A percentile compares a stretch with the other conserved stretches of the same genome.
These are phyloP conservation scores for Lasioglossum figueresi DNA, from an alignment of 2,888 invertebrate genomes.

Conservation along the genomic window DNA sequence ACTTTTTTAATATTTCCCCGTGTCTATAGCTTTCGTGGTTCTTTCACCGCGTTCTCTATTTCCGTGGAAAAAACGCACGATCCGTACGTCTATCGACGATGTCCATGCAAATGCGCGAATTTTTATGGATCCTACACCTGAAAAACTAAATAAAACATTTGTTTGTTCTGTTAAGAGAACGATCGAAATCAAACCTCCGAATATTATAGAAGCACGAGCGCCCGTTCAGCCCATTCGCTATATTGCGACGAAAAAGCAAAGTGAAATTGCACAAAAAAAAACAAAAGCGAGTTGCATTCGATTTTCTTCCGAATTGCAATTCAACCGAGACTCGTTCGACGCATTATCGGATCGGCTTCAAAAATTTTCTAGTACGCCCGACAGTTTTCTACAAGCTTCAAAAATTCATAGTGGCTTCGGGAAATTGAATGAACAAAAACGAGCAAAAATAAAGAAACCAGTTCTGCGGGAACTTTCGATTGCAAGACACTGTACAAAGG, in stretches of 20 bases:
- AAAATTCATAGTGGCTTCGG: not conserved
- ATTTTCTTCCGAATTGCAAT: not conserved
- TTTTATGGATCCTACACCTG: not conserved
- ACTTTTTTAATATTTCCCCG: not conserved
- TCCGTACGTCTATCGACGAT: not conserved
- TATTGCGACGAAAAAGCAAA: not conserved
- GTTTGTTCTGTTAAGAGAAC: not conserved
- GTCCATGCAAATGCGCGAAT: not conserved
- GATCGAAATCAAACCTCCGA: not conserved
- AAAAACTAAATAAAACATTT: not conserved
- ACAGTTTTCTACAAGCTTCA: not conserved
- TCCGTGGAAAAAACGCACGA: not conserved
- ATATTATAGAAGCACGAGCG: not conserved
- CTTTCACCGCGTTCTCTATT: not conserved
- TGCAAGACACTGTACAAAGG: not conserved
- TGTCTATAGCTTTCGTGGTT: not conserved
- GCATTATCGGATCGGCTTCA: not conserved
- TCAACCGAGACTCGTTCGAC: not conserved
- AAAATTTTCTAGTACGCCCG: not conserved
- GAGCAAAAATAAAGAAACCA: not conserved
- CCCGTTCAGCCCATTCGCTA: no score
- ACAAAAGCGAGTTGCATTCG: not conserved
- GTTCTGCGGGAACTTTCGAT: not conserved
- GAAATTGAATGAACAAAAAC: not conserved
- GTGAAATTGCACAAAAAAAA: not conserved